These are phyloP conservation scores for Lagocephalus sceleratus DNA, from an alignment of 2,797 vertebrate genomes.

Conservation along the genomic window DNA sequence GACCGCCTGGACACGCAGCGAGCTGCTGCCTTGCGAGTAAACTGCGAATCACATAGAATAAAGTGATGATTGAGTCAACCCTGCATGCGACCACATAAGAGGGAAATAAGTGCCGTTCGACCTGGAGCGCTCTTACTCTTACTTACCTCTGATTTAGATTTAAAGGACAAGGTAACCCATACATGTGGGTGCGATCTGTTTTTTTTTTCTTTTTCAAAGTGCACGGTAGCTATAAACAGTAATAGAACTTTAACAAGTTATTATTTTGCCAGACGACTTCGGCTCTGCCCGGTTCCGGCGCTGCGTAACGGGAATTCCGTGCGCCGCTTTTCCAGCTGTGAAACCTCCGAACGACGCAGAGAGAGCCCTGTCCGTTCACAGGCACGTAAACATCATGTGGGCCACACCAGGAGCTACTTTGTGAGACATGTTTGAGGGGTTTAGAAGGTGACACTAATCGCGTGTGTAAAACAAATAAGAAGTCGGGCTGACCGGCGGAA, in stretches of 20 bases:
- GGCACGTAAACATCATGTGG: neutral
- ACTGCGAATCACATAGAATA: too few species aligned
- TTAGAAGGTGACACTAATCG: neutral
- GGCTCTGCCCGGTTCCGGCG: neutral
- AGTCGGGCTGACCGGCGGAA: conserved; percentile 8
- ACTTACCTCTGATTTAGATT: too few species aligned
- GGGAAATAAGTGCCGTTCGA: too few species aligned
- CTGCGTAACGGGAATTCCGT: conserved; percentile 43
- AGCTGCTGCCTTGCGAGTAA: too few species aligned
- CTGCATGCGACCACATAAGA: too few species aligned
- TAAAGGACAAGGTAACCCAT: too few species aligned
- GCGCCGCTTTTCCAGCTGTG: conserved; percentile 14
- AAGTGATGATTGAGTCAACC: too few species aligned
- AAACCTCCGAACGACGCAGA: neutral
- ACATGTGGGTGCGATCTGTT: too few species aligned
- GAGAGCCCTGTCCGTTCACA: neutral
- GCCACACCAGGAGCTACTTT: neutral
- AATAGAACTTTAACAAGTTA: neutral
- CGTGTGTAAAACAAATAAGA: neutral
- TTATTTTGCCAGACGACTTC: neutral
- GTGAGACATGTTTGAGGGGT: neutral
- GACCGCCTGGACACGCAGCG: too few species aligned
- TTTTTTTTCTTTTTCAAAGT: too few species aligned
- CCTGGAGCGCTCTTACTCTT: too few species aligned
- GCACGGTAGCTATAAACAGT: neutral